Evolutionary conservation across 1,140 invertebrate genomes (phyloP).

Genomic region (Lutraria rhynchaena): DNA sequence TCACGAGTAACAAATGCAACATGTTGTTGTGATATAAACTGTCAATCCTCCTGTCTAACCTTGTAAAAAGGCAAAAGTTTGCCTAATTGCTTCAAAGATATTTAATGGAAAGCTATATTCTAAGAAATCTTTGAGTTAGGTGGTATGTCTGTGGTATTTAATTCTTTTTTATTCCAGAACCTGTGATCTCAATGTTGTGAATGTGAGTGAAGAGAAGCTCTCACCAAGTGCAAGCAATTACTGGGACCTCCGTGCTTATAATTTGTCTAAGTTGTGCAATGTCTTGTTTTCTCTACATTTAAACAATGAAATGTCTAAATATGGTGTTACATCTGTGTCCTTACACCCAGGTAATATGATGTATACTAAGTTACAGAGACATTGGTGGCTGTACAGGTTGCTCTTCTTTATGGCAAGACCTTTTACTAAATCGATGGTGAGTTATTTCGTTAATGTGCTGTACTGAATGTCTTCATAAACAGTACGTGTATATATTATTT

Average conservation of each 20-base stretch:
- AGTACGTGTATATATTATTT: no score
- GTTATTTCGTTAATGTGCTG: slow-evolving; percentile 66
- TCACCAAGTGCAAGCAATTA: slow-evolving; percentile 85
- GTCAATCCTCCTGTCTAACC: no score
- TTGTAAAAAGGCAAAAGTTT: no score
- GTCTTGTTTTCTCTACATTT: slow-evolving; percentile 91
- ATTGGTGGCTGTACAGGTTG: slow-evolving; percentile 92
- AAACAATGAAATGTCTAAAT: slow-evolving; percentile 81
- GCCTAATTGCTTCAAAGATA: no score
- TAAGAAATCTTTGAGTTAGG: no score
- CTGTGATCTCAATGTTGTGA: slow-evolving; percentile 85
- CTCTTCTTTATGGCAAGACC: slow-evolving; percentile 91
- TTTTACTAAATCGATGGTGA: slow-evolving; percentile 97
- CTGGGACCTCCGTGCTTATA: slow-evolving; percentile 92
- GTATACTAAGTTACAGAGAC: slow-evolving; percentile 87
- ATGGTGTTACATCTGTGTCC: slow-evolving; percentile 90
- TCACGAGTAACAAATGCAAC: no score
- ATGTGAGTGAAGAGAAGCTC: slow-evolving; percentile 85
- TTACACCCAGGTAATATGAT: slow-evolving; percentile 97
- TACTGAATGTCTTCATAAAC: no score
- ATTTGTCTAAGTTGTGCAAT: slow-evolving; percentile 95
- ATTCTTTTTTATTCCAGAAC: slow-evolving; percentile 86
- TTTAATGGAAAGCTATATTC: no score
- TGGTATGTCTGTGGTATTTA: no score
- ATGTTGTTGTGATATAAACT: no score